Conservation (phyloP, 2,888 invertebrate genomes). For the Caenorhabditis drosophilae region DNA sequence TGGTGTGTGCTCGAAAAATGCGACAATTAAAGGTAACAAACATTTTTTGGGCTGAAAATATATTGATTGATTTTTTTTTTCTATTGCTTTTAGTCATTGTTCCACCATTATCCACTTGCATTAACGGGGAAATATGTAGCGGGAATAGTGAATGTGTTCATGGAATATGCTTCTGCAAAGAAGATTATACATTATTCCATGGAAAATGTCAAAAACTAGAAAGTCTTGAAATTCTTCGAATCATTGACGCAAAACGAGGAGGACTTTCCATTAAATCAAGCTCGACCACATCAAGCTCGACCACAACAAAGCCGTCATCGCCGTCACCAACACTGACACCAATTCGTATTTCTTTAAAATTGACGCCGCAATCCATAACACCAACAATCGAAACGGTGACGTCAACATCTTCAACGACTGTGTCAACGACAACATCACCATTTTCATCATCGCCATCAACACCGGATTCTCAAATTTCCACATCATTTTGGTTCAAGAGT, state of each 20-base stretch:
- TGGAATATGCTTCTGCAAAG: conserved; percentile 57
- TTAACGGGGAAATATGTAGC: conserved; percentile 56
- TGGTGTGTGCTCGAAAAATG: conserved; percentile 41
- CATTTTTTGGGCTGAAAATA: conserved; percentile 6
- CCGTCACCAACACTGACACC: conserved; percentile 19
- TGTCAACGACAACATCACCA: too few species aligned
- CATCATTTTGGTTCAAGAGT: conserved; percentile 37
- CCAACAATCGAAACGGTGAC: conserved; percentile 13
- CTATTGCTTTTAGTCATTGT: conserved; percentile 35
- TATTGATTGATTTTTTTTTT: not conserved
- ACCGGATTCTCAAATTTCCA: too few species aligned
- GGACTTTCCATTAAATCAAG: conserved; percentile 1
- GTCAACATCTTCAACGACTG: conserved; percentile 21
- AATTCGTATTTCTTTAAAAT: conserved; percentile 22
- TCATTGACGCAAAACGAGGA: conserved; percentile 6
- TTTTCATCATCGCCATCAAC: conserved; percentile 2
- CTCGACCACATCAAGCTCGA: conserved; percentile 6
- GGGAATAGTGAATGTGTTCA: conserved; percentile 58
- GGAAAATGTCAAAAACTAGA: conserved; percentile 15
- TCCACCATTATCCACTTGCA: conserved; percentile 55
- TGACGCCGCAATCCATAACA: conserved; percentile 4
- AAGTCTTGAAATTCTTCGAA: not conserved
- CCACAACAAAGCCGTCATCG: conserved; percentile 14
- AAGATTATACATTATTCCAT: conserved; percentile 44
- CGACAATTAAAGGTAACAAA: conserved; percentile 25